Base-by-base conservation (phyloP, 2,113 vertebrate genomes). In the Odontophorus gujanensis region DNA sequence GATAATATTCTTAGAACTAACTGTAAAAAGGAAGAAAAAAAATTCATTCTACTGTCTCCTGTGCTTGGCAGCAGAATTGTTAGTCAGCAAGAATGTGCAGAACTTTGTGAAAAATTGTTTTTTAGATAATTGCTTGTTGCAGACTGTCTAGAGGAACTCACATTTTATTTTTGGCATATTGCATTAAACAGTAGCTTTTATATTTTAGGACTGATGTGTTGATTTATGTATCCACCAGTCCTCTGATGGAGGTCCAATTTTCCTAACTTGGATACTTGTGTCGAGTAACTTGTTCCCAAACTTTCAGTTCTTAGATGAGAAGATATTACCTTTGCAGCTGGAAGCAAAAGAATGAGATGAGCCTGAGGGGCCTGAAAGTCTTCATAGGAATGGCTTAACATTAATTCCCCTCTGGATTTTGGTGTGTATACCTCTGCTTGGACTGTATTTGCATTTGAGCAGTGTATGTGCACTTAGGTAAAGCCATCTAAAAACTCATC, bases 111-210 rank as follows among this genome's bases (percentile, higher is more conserved):
- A 92, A 95, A 96, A 96, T 92, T 71, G 76, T 94, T 93, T 97
- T 95, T 91, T 88, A 96, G 95, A 90, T 96, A 96, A 96, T 96
- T 95, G 93, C 66, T 73, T 97, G 93, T 97, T 95, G 94, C 93
- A 94, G 93, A 92, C 87, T 84, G 94, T 91, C 91, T 94, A 65
- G 57, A 96, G 90, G 90, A 97, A 40, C 82, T 94, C 93, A 61
- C 93, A 90, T 96, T 94, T 96, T 94, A 85, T 95, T 93, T 81
- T 73, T 96, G 95, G 90, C 76, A 61, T 78, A 11, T 88, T 85
- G 80, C 93, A 81, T 96, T 93, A 88, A 88, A 91, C 22, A 2
- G 87, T 77, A 94, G 89, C 87, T 95, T 73, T 88, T 87, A 87
- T 50, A 18, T 86, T 92, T 88, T 68, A 75, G 76, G 80, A 50